phyloP scores from a whole-genome alignment of 2,797 vertebrate genomes.

The Rhyacichthys aspro region DNA sequence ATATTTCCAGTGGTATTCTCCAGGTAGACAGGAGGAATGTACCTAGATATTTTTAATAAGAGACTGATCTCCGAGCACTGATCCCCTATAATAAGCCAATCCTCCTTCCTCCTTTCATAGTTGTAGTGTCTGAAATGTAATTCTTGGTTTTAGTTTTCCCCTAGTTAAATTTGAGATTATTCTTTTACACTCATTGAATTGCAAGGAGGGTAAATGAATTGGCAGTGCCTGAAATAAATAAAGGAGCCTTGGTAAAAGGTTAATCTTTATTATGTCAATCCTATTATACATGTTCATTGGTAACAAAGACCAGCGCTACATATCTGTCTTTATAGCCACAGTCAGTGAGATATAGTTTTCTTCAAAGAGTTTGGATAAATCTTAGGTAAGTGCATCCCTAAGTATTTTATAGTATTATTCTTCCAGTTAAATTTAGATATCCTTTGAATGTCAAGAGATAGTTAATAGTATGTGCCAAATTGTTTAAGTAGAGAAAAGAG shows the following conservation, averaged over 20 bases:
- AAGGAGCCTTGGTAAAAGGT: background rate
- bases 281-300: conserved; percentile 2
- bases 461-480: background rate
- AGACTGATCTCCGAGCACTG: background rate
- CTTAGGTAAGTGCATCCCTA: conserved; percentile 5
- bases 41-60: too few relatives aligned
- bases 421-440: background rate
- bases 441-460: background rate
- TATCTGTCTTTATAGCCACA: background rate
- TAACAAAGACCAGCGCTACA: background rate
- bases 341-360: background rate
- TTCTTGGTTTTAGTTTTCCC: background rate
- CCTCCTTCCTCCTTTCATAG: background rate
- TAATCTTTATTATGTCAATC: background rate
- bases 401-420: background rate
- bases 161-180: conserved; percentile 3
- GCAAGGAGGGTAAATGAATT: background rate
- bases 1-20: background rate
- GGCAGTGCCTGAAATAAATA: background rate
- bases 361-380: background rate
- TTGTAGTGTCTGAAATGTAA: background rate
- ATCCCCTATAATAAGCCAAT: background rate
- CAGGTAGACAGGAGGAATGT: too few relatives aligned
- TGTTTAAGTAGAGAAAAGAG: background rate
- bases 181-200: conserved; percentile 2